Conservation (phyloP, 2,113 vertebrate genomes). For the Limnothrissa miodon region DNA sequence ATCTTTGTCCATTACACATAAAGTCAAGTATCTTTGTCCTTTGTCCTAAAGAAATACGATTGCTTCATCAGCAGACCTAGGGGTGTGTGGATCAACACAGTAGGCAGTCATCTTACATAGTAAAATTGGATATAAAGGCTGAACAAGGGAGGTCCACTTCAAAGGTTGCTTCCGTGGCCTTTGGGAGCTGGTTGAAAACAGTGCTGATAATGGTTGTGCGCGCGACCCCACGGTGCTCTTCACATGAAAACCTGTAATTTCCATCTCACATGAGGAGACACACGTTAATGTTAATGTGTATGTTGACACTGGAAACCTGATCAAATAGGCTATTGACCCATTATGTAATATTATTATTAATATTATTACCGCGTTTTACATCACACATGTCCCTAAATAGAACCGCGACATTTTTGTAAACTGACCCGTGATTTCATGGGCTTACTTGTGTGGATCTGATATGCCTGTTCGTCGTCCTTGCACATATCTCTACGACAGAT, state of each 20-base stretch:
- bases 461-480: neutral
- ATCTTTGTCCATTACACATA: too few relatives aligned
- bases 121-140: slow-evolving; percentile 86
- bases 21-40: too few relatives aligned
- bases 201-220: slow-evolving; percentile 73
- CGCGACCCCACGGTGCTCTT: slow-evolving; percentile 70
- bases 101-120: slow-evolving; percentile 68
- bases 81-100: neutral
- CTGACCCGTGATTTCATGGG: neutral
- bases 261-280: slow-evolving; percentile 51
- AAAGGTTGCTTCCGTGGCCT: slow-evolving; percentile 76
- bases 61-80: neutral
- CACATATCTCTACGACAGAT: neutral
- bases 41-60: too few relatives aligned
- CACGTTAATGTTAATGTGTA: too few relatives aligned
- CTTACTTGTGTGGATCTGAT: neutral
- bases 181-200: slow-evolving; percentile 72
- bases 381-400: too few relatives aligned
- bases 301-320: too few relatives aligned
- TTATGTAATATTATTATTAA: too few relatives aligned
- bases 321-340: too few relatives aligned
- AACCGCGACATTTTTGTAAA: too few relatives aligned
- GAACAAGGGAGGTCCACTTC: slow-evolving; percentile 77
- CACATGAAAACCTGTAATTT: slow-evolving; percentile 76
- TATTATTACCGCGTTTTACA: too few relatives aligned